phyloP scores from a whole-genome alignment of 2,797 vertebrate genomes.

The Poeciliopsis paucimaculata region DNA sequence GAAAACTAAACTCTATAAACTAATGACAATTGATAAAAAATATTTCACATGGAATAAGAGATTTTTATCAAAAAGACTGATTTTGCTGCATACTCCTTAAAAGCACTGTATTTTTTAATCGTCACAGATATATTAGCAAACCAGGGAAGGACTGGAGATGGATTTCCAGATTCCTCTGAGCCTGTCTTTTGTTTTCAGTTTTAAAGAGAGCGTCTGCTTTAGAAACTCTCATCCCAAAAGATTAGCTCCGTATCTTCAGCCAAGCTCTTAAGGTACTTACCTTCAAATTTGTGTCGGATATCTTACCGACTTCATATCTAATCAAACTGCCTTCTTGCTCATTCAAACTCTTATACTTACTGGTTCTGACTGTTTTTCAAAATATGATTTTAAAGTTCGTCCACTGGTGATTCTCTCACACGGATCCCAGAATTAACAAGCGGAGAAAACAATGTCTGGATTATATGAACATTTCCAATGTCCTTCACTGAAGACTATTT shows the following conservation, averaged over 20 bases:
- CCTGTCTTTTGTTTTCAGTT: not conserved
- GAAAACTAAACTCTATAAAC: not conserved
- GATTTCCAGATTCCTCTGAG: not conserved
- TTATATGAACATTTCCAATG: not conserved
- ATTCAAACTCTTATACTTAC: slow-evolving; percentile 7
- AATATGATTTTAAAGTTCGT: slow-evolving; percentile 11
- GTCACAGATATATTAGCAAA: not conserved
- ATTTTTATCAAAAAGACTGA: not conserved
- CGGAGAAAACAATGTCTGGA: not conserved
- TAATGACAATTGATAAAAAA: not conserved
- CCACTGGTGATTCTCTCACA: slow-evolving; percentile 1
- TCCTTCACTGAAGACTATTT: not conserved
- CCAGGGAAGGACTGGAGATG: not conserved
- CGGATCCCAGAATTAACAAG: slow-evolving; percentile 11
- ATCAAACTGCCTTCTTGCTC: not conserved
- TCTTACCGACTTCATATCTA: slow-evolving; percentile 5
- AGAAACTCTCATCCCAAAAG: not conserved
- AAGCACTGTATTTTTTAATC: not conserved
- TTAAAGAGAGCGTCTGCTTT: not conserved
- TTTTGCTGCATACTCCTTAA: not conserved
- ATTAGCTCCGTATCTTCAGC: not conserved
- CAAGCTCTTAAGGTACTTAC: slow-evolving; percentile 2
- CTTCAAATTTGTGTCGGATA: not conserved
- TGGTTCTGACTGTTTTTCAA: slow-evolving; percentile 14
- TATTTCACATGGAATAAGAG: not conserved